A percentile compares a stretch with the other conserved stretches of the same genome.
Evolutionary conservation across 2,797 vertebrate species (phyloP).

Genomic region (Megalops cyprinoides): DNA sequence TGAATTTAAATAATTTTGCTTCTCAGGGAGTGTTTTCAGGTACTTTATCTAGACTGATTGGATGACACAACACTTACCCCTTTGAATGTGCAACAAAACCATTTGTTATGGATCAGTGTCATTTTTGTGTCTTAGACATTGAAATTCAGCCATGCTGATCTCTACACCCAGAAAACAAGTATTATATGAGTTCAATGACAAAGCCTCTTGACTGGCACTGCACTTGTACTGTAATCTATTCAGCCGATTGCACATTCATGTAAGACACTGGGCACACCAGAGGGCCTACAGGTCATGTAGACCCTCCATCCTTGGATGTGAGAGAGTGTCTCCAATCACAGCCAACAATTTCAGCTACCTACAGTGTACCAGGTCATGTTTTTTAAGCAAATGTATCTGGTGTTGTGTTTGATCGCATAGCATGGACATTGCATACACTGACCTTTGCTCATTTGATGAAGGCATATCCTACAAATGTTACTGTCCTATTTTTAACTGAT

Average conservation of each 20-base stretch:
- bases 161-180: neutral
- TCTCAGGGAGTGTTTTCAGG: no score
- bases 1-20: no score
- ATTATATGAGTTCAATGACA: neutral
- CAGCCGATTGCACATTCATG: neutral
- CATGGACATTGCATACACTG: neutral
- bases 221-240: neutral
- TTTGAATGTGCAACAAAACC: neutral
- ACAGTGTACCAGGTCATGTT: neutral
- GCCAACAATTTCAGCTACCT: neutral
- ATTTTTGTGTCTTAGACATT: neutral
- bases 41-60: no score
- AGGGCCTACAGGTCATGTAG: neutral
- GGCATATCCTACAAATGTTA: constrained; percentile 3
- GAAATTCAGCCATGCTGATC: neutral
- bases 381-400: neutral
- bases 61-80: no score
- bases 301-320: neutral
- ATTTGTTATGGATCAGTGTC: neutral
- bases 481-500: neutral
- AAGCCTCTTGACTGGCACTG: neutral
- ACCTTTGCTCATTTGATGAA: neutral
- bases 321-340: neutral
- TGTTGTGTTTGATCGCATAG: neutral
- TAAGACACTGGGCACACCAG: neutral